Evolutionary conservation across 2,888 invertebrate species (phyloP).

Genomic region (Hipparchia sbordonii): DNA sequence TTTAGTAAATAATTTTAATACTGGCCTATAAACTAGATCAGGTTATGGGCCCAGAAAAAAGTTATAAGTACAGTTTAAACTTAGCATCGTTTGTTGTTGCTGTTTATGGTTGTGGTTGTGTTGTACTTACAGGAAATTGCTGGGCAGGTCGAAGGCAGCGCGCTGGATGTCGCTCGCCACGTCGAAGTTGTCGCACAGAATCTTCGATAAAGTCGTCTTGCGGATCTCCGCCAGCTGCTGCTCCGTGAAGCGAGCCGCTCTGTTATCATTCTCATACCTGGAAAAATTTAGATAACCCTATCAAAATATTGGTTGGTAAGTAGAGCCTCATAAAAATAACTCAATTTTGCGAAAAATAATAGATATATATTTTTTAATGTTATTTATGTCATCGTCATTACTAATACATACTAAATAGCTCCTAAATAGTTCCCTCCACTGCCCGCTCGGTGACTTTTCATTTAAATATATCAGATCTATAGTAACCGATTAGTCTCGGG

Average conservation of each 20-base stretch:
- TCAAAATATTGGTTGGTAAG: neutral
- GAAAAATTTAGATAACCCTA: conserved; percentile 24
- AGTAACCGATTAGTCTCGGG: no score
- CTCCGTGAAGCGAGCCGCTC: conserved; percentile 90
- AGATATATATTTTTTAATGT: no score
- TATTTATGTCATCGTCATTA: no score
- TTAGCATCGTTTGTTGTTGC: neutral
- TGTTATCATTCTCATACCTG: conserved; percentile 94
- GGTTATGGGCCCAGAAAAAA: no score
- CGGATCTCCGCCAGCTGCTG: conserved; percentile 94
- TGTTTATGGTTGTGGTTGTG: neutral
- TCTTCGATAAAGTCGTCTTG: conserved; percentile 91
- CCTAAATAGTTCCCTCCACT: no score
- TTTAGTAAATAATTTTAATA: no score
- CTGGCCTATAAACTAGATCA: no score
- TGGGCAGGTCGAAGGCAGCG: conserved; percentile 94
- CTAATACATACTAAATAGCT: no score
- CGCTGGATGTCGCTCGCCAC: conserved; percentile 92
- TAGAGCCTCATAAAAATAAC: neutral
- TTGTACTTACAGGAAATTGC: conserved; percentile 89
- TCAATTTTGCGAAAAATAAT: no score
- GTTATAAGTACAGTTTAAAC: no score
- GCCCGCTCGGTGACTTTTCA: no score
- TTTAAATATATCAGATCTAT: no score
- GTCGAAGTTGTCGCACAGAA: conserved; percentile 96